Base-by-base conservation (phyloP, 37 sponge, comb jelly and placozoan genomes). In the Petrosia ficiformis region DNA sequence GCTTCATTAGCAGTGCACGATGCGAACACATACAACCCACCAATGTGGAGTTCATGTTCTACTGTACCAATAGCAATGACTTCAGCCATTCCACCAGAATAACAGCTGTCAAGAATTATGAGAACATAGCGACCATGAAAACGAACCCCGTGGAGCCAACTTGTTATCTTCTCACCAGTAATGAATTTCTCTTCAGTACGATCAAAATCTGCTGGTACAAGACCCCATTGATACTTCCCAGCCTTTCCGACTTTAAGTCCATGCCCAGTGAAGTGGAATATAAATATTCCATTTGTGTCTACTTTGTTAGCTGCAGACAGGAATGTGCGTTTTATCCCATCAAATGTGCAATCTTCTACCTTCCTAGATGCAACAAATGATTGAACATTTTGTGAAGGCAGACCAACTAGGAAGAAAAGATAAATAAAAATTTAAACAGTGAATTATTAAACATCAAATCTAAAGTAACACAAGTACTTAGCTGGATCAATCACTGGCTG, bases 201-300 rank as follows among this genome's bases (percentile, higher is more conserved):
- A 36, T 82, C 69, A 35, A 68, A 70, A 57, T 78, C 64, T 1
- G 37, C 34, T 16, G 79, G 74, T 1, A 72, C 68, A 3, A 78
- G 39, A 31, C 78, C 75, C 31, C 72, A 81, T 2, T 79, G 34
- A 31, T 54, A 8, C 11, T 5, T 32, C 14, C 37, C 42, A 19
- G 8, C 29, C 10, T 6, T 40, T 81, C 81, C 24, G 68, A 36
- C 22, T 3, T 33, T 63, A 28, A 82, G 70, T 5, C 91, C 92
- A 42, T 91, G 92, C 4, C 87, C 92, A 31, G 84, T 80, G 67
- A 83, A 86, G 59, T 77, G 74, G 68, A 86, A 86, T 2, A 91
- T 54, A 56, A 86, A 80, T 21, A 86, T 39, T 19, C 87, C 87
- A 24, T 70, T 57, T 1, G 56, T 40, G 5, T 82, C 84, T 21